Evolutionary conservation across 2,113 vertebrate species (phyloP).

Genomic region (Xiphorhynchus elegans): DNA sequence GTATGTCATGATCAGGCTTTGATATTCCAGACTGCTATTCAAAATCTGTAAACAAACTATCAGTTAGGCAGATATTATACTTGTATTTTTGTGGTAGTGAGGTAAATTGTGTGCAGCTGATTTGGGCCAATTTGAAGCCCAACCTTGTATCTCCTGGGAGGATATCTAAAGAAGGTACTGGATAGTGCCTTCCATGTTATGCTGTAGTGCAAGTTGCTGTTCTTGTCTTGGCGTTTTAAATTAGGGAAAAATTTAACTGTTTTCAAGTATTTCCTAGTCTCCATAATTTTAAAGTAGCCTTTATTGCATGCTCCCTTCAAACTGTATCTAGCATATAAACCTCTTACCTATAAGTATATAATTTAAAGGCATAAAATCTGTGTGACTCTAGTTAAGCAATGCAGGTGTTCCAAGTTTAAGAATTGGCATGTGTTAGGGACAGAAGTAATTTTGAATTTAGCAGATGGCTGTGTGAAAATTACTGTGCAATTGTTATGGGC

Average conservation of each 20-base stretch:
- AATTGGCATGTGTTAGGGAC: neutral
- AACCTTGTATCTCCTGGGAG: neutral
- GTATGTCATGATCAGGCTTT: neutral
- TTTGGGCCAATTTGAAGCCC: neutral
- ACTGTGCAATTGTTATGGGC: neutral
- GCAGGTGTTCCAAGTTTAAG: neutral
- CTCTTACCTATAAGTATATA: neutral
- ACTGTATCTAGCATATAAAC: neutral
- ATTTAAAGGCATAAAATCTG: neutral
- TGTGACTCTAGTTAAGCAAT: neutral
- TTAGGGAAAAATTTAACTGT: neutral
- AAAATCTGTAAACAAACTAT: neutral
- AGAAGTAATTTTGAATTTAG: neutral
- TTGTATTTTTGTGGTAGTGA: neutral
- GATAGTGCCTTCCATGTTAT: rapidly evolving
- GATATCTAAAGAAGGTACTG: neutral
- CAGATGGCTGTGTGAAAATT: neutral
- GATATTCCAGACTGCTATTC: neutral
- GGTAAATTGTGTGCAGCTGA: neutral
- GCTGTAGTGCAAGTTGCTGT: neutral
- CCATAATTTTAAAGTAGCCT: neutral
- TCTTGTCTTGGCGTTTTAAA: neutral
- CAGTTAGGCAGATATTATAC: neutral
- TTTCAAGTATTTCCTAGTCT: neutral
- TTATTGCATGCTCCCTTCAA: neutral